Evolutionary conservation across 2,888 invertebrate species (phyloP).

Genomic region (Villa cingulata): DNA sequence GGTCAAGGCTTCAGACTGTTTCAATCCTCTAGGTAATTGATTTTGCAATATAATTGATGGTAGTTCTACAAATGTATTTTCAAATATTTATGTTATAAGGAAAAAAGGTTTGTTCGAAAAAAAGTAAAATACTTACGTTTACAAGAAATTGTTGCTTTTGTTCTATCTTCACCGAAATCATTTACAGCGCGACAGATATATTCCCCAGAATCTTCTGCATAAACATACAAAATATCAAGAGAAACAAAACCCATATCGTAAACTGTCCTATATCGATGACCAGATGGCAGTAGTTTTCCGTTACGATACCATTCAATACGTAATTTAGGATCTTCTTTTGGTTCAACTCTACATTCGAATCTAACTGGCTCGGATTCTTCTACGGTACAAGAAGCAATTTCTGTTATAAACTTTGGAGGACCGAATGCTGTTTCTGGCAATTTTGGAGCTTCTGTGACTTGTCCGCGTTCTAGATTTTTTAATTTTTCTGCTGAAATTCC

Average conservation of each 20-base stretch:
- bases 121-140: constrained; percentile 46
- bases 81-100: background rate
- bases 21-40: constrained; percentile 89
- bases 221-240: constrained; percentile 81
- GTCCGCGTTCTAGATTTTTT: constrained; percentile 76
- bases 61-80: constrained; percentile 48
- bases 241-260: constrained; percentile 92
- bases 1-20: constrained; percentile 74
- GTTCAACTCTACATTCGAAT: constrained; percentile 91
- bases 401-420: constrained; percentile 77
- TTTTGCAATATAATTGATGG: constrained; percentile 82
- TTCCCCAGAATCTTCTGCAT: constrained; percentile 89
- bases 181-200: constrained; percentile 86
- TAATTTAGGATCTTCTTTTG: constrained; percentile 83
- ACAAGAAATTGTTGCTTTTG: constrained; percentile 70
- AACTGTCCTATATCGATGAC: constrained; percentile 82
- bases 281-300: constrained; percentile 73
- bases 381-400: constrained; percentile 69
- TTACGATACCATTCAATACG: constrained; percentile 90
- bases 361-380: constrained; percentile 87
- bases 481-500: constrained; percentile 89
- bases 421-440: constrained; percentile 56
- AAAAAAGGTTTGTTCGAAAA: no score
- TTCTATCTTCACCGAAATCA: constrained; percentile 81
- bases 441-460: constrained; percentile 55